Evolutionary conservation across 1,140 invertebrate genomes (phyloP), one percentile per base, ranked within the genome.

Genomic region (Phenacoccus solenopsis): DNA sequence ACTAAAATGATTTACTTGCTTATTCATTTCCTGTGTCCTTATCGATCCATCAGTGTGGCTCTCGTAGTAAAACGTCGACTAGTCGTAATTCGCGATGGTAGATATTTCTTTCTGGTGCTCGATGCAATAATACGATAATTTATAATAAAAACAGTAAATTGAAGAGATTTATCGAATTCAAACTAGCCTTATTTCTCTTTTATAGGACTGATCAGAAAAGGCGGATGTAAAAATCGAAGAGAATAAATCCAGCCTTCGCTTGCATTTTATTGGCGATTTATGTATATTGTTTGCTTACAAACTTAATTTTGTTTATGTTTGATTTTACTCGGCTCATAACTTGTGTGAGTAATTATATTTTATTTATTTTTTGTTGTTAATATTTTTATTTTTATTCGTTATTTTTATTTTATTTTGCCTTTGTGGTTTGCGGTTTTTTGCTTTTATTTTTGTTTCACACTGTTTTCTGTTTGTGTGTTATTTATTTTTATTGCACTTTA

Each of bases 211-310:
- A 64, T 49, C 59, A 27, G 59, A 64, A 64, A 64, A 64, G 16
- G 21, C 25, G 59, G 59, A 64, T 64, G 13, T 64, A 64, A 24
- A 25, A 25, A 20, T 64, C 22, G 25, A 64, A 64, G 59, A 64
- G 13, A 25, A 24, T 64, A 64, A 9, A 13, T 64, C 59, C 59
- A 64, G 25, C 9, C 59, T 20, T 64, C 59, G 59, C 59, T 64
- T 64, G 59, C 59, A 64, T 64, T 25, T 64, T 64, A 64, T 64
- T 64, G 59, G 59, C 59, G 59, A 64, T 64, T 64, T 64, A 64
- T 64, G 25, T 20, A 64, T 64, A 64, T 64, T 25, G 59, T 64
- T 64, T 64, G 59, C 59, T 64, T 64, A 64, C 59, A 64, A 64
- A 4, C 10, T 64, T 64, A 64, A 64, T 64, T 64, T 64, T 27